Percentiles rank a stretch among this genome's conserved stretches.
These are phyloP conservation scores for Brachyistius frenatus DNA, from an alignment of 2,113 vertebrate species.

Conservation along the genomic window DNA sequence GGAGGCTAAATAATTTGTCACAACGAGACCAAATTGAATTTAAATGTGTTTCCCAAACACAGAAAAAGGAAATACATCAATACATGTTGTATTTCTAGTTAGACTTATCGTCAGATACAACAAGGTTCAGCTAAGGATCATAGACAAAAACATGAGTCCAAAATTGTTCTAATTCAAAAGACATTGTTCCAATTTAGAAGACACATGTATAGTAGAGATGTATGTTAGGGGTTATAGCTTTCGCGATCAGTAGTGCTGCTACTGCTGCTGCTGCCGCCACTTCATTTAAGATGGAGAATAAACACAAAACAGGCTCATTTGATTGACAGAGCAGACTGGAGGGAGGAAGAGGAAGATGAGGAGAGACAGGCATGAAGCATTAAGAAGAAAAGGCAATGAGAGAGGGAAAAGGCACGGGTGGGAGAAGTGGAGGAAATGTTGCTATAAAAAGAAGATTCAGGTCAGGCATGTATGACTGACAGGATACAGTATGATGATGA, in stretches of 20 bases:
- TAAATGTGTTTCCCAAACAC: neutral
- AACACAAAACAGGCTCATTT: conserved; percentile 70
- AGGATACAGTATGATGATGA: conserved; percentile 41
- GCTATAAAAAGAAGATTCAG: conserved; percentile 24
- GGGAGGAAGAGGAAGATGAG: conserved; percentile 44
- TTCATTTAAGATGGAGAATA: conserved; percentile 50
- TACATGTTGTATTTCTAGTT: too few relatives aligned
- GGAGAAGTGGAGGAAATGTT: conserved; percentile 31
- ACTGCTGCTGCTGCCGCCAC: conserved; percentile 38
- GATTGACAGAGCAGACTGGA: conserved; percentile 72
- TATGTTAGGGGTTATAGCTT: conserved; percentile 24
- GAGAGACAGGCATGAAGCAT: conserved; percentile 1
- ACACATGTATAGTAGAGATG: conserved; percentile 5
- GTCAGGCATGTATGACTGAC: conserved; percentile 40
- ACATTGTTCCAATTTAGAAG: conserved; percentile 16
- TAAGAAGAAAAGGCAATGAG: conserved; percentile 5
- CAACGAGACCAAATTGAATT: too few relatives aligned
- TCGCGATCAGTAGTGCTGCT: neutral
- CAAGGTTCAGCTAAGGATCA: neutral
- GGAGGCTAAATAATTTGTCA: too few relatives aligned
- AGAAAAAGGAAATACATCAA: neutral
- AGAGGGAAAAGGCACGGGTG: neutral
- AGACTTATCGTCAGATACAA: too few relatives aligned
- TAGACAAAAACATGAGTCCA: neutral
- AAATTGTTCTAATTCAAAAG: neutral